Percentiles rank a stretch among this genome's conserved stretches.
Conservation (phyloP, 2,113 vertebrate genomes). For the Candoia aspera region DNA sequence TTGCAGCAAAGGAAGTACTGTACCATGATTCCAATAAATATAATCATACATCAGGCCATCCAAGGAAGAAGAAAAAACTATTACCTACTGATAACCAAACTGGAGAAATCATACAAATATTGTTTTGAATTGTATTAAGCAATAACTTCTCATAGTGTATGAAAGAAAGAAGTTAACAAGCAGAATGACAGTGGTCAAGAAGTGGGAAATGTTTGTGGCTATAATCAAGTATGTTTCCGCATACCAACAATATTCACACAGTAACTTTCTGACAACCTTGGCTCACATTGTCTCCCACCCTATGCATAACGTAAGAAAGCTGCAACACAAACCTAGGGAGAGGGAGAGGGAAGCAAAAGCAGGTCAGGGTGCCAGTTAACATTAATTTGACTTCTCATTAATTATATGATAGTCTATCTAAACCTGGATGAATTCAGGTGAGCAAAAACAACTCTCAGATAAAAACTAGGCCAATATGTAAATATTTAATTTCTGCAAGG, state of each 20-base stretch:
- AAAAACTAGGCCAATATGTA: background rate
- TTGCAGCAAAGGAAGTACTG: background rate
- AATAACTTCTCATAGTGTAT: background rate
- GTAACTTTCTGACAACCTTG: constrained; percentile 5
- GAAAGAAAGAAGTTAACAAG: background rate
- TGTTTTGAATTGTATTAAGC: background rate
- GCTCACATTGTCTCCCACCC: constrained; percentile 18
- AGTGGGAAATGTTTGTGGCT: constrained; percentile 8
- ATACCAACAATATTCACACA: constrained; percentile 5
- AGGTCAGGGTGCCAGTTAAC: constrained; percentile 13
- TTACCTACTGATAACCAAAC: background rate
- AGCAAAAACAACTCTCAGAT: background rate
- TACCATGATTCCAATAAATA: background rate
- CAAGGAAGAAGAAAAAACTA: background rate
- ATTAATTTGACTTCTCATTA: constrained; percentile 11
- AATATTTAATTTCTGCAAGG: constrained; percentile 16
- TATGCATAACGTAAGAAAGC: constrained; percentile 10
- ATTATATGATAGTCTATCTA: background rate
- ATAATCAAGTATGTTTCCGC: background rate
- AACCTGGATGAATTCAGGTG: background rate
- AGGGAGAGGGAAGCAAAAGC: constrained; percentile 27
- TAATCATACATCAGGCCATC: background rate
- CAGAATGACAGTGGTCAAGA: constrained; percentile 34
- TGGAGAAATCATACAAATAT: background rate
- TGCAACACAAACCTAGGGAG: constrained; percentile 24